A percentile compares a stretch with the other conserved stretches of the same genome.
Evolutionary conservation across 2,888 invertebrate genomes (phyloP).

Genomic region (Rhabditoides inermis): DNA sequence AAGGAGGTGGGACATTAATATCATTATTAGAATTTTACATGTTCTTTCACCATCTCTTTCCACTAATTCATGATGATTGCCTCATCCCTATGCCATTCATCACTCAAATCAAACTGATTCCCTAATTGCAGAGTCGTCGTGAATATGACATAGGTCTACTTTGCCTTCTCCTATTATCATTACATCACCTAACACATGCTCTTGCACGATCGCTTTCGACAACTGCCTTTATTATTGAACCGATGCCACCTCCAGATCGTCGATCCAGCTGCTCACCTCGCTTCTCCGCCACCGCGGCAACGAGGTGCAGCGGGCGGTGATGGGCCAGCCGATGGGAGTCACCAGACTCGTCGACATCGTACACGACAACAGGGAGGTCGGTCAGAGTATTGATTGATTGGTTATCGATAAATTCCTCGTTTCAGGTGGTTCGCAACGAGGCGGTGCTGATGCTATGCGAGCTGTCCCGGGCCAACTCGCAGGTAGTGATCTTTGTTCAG

Average conservation of each 20-base stretch:
- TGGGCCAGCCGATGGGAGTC: slow-evolving; percentile 71
- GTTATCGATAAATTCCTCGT: background rate
- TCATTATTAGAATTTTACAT: slow-evolving; percentile 62
- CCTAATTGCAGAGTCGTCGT: no score
- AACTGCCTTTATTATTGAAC: background rate
- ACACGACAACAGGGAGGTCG: slow-evolving; percentile 81
- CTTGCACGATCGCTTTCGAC: background rate
- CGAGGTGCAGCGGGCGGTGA: slow-evolving; percentile 58
- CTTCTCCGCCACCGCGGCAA: slow-evolving; percentile 70
- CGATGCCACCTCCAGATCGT: slow-evolving; percentile 13
- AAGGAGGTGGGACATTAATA: slow-evolving; percentile 23
- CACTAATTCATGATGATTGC: no score
- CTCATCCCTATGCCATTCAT: no score
- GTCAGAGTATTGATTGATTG: background rate
- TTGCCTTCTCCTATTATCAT: slow-evolving; percentile 1
- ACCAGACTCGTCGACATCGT: slow-evolving; percentile 93
- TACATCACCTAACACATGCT: slow-evolving; percentile 76
- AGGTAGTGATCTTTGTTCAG: no score
- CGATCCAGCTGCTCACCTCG: slow-evolving; percentile 67
- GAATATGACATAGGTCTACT: no score
- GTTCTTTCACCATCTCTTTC: slow-evolving; percentile 72
- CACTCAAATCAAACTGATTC: no score
- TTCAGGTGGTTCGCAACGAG: slow-evolving; percentile 54
- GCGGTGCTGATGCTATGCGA: slow-evolving; percentile 79
- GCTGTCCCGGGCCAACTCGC: slow-evolving; percentile 85